Evolutionary conservation across 2,888 invertebrate genomes (phyloP).

Genomic region (Spilosoma lubricipeda): DNA sequence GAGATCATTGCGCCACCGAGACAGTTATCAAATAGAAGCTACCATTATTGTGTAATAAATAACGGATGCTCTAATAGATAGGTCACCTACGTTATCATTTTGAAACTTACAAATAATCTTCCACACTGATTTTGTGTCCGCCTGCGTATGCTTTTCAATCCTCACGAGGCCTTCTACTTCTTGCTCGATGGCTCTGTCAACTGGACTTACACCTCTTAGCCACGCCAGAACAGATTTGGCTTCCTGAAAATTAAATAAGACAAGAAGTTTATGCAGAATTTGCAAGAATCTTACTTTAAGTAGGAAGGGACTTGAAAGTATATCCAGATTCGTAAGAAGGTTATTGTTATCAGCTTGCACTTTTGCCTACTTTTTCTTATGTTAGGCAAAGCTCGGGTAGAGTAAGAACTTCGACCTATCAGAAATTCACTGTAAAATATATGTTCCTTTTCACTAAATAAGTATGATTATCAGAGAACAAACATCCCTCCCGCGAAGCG

Average conservation of each 20-base stretch:
- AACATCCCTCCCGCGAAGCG: no score
- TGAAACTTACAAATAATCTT: slow-evolving; percentile 72
- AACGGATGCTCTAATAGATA: no score
- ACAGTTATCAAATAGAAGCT: neutral
- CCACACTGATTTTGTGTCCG: slow-evolving; percentile 74
- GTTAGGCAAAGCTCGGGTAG: no score
- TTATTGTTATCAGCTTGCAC: no score
- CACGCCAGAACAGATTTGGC: slow-evolving; percentile 78
- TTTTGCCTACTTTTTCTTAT: no score
- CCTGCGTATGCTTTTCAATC: slow-evolving; percentile 74
- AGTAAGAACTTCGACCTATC: no score
- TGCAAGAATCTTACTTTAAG: neutral
- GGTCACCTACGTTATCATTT: neutral
- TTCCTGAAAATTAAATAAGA: slow-evolving; percentile 62
- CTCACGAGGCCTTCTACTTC: slow-evolving; percentile 74
- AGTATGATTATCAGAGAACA: no score
- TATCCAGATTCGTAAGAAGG: no score
- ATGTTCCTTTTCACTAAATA: no score
- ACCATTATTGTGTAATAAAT: neutral
- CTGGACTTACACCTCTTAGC: slow-evolving; percentile 70
- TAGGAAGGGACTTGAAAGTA: neutral
- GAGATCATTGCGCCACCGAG: no score
- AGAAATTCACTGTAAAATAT: no score
- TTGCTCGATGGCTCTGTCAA: slow-evolving; percentile 66
- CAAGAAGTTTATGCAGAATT: neutral